These are phyloP conservation scores for Chaetura pelagica DNA, from an alignment of 2,113 vertebrate genomes.

Conservation along the genomic window DNA sequence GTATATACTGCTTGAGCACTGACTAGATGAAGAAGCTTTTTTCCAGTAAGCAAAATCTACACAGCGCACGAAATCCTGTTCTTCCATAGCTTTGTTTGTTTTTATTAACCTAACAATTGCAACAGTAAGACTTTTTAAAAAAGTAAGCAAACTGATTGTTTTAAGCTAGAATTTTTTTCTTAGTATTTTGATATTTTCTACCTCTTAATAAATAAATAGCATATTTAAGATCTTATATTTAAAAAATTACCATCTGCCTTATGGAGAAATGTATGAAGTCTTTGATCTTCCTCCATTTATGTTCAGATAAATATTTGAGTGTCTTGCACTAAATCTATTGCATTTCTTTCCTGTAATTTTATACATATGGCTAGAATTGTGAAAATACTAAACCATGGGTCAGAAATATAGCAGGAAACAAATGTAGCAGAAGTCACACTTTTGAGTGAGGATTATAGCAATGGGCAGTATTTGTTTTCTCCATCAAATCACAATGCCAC, in stretches of 20 bases:
- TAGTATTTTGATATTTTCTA: slow-evolving; percentile 78
- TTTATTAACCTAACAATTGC: slow-evolving; percentile 53
- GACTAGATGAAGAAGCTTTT: slow-evolving; percentile 33
- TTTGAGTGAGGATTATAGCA: background rate
- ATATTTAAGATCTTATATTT: slow-evolving; percentile 73
- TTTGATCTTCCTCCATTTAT: slow-evolving; percentile 58
- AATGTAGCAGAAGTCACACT: slow-evolving; percentile 34
- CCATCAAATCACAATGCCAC: background rate
- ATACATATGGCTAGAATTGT: background rate
- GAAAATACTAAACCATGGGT: background rate
- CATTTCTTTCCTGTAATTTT: slow-evolving; percentile 34
- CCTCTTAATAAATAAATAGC: slow-evolving; percentile 74
- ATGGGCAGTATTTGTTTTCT: background rate
- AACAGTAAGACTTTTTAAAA: slow-evolving; percentile 58
- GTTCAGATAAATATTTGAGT: slow-evolving; percentile 39
- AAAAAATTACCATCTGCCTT: slow-evolving; percentile 78
- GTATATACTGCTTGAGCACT: slow-evolving; percentile 28
- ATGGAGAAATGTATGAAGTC: slow-evolving; percentile 67
- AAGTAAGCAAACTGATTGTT: slow-evolving; percentile 56
- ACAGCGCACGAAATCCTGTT: slow-evolving; percentile 41
- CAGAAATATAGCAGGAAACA: slow-evolving; percentile 22
- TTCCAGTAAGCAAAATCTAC: background rate
- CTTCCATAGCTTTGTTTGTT: slow-evolving; percentile 52
- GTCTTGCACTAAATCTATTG: slow-evolving; percentile 51
- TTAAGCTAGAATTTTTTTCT: slow-evolving; percentile 65